Conservation (phyloP, 2,113 vertebrate species). For the Oceanites oceanicus region DNA sequence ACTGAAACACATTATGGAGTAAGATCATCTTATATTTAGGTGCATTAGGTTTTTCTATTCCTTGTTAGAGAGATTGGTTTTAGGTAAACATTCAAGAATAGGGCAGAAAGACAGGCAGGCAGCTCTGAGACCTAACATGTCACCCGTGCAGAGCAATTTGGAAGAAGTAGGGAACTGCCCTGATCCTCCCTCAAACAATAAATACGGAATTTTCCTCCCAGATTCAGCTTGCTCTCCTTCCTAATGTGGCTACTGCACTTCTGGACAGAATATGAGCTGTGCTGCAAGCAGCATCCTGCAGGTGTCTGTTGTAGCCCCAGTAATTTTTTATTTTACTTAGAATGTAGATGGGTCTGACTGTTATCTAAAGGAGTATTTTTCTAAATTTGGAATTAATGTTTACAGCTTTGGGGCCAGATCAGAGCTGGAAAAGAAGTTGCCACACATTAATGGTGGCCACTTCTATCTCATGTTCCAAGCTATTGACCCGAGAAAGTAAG, state of each 20-base stretch:
- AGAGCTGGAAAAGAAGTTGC: neutral
- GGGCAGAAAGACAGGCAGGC: neutral
- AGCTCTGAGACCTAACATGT: neutral
- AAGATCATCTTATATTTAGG: neutral
- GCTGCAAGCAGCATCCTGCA: neutral
- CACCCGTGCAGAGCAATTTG: neutral
- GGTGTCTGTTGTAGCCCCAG: neutral
- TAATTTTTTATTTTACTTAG: neutral
- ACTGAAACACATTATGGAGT: neutral
- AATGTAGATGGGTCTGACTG: neutral
- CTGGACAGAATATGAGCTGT: neutral
- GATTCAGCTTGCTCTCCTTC: neutral
- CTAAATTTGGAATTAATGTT: neutral
- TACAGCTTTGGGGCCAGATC: neutral
- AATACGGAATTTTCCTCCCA: neutral
- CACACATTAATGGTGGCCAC: neutral
- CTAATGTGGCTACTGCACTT: neutral
- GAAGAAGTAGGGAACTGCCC: neutral
- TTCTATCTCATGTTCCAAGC: neutral
- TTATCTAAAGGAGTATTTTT: neutral
- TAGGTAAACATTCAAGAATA: neutral
- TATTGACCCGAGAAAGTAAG: neutral
- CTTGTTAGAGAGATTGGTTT: neutral
- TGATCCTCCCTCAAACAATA: neutral
- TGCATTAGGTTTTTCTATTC: neutral